These are phyloP conservation scores for Lepidocolaptes lacrymiger DNA, from an alignment of 2,797 vertebrate species.

Conservation along the genomic window DNA sequence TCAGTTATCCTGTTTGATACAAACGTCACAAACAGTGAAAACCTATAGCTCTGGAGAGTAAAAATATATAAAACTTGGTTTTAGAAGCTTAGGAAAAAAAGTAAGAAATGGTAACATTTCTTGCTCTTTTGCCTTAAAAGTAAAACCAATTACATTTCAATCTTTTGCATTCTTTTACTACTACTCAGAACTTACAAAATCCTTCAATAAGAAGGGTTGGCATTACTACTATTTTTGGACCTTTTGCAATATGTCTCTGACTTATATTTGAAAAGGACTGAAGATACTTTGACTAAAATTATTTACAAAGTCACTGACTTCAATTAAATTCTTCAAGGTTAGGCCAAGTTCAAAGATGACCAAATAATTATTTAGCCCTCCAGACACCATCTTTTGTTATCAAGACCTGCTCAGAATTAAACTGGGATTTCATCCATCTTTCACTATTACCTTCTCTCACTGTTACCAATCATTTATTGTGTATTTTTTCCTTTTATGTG, in stretches of 20 bases:
- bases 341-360: background rate
- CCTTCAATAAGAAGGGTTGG: background rate
- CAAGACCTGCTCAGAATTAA: background rate
- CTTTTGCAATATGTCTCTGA: background rate
- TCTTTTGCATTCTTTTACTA: background rate
- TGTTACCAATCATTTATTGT: background rate
- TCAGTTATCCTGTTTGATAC: background rate
- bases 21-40: background rate
- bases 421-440: background rate
- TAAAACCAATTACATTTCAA: background rate
- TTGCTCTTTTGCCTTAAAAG: background rate
- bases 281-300: background rate
- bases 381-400: background rate
- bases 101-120: background rate
- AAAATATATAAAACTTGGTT: background rate
- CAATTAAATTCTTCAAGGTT: slow-evolving; percentile 1
- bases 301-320: background rate
- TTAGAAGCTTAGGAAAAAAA: background rate
- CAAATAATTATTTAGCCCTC: background rate
- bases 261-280: background rate
- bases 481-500: background rate
- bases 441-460: background rate
- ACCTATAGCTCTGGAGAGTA: background rate
- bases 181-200: background rate
- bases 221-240: background rate